These are phyloP conservation scores for Protodeltote pygarga DNA, from an alignment of 2,888 invertebrate genomes.

Conservation along the genomic window DNA sequence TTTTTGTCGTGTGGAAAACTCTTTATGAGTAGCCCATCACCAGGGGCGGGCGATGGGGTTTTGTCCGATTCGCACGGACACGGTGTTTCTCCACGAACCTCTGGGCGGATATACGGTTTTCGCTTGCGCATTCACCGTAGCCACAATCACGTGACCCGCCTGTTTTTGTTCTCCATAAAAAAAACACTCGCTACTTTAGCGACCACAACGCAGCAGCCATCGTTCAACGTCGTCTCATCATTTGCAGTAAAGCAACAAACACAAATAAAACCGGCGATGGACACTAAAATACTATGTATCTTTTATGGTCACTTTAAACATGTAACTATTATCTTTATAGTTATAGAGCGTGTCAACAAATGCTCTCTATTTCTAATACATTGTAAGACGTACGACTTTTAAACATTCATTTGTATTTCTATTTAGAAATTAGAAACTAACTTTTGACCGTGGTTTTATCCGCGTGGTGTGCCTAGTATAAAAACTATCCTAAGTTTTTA, in stretches of 20 bases:
- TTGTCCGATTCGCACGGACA: too few relatives aligned
- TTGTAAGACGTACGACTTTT: slow-evolving; percentile 20
- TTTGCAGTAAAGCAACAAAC: slow-evolving; percentile 51
- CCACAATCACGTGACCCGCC: not conserved
- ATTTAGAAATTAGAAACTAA: too few relatives aligned
- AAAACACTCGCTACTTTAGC: slow-evolving; percentile 9
- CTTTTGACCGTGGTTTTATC: too few relatives aligned
- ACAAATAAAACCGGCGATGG: slow-evolving; percentile 41
- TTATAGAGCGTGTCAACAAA: slow-evolving; percentile 18
- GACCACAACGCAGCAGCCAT: slow-evolving; percentile 24
- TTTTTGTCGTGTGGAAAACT: too few relatives aligned
- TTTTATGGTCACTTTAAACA: slow-evolving; percentile 47
- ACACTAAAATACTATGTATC: slow-evolving; percentile 52
- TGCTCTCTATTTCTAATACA: slow-evolving; percentile 19
- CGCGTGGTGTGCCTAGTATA: too few relatives aligned
- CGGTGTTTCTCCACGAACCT: too few relatives aligned
- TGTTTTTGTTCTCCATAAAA: not conserved
- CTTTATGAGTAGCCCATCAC: too few relatives aligned
- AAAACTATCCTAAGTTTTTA: too few relatives aligned
- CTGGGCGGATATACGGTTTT: too few relatives aligned
- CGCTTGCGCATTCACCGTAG: too few relatives aligned
- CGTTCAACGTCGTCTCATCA: slow-evolving; percentile 44
- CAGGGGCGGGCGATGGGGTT: too few relatives aligned
- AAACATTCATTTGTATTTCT: too few relatives aligned
- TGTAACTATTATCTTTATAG: slow-evolving; percentile 45